These are phyloP conservation scores for Sebastes kiyomatsui DNA, from an alignment of 2,797 vertebrate genomes.

Conservation along the genomic window DNA sequence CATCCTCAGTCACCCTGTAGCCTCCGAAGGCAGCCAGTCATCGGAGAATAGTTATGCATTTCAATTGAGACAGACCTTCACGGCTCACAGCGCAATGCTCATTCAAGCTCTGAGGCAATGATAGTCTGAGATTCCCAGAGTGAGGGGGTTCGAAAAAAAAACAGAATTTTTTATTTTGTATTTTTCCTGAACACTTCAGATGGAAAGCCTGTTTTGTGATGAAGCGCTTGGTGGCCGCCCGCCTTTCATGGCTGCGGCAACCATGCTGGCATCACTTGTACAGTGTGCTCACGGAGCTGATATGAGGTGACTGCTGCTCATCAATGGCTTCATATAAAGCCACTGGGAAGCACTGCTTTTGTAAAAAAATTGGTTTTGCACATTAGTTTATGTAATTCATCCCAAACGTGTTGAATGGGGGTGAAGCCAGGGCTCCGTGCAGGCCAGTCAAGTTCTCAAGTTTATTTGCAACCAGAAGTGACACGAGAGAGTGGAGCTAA, in stretches of 20 bases:
- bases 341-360: not conserved
- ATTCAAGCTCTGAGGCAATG: constrained; percentile 31
- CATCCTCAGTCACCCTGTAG: constrained; percentile 45
- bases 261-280: not conserved
- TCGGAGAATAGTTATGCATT: constrained; percentile 60
- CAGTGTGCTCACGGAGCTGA: not conserved
- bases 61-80: constrained; percentile 61
- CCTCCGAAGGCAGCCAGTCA: constrained; percentile 47
- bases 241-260: not conserved
- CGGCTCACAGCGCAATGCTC: constrained; percentile 38
- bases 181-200: constrained; percentile 4
- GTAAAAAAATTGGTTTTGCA: not conserved
- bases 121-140: constrained; percentile 28
- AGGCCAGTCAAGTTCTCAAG: not conserved
- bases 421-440: not conserved
- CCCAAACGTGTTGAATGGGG: not conserved
- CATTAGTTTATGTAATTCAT: not conserved
- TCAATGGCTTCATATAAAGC: not conserved
- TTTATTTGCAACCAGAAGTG: too few relatives aligned
- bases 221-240: not conserved
- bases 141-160: constrained; percentile 13
- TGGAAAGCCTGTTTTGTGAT: constrained; percentile 22
- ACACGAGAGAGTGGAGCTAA: too few relatives aligned
- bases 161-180: constrained; percentile 3
- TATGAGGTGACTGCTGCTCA: not conserved